Conservation (phyloP, 2,113 vertebrate genomes). For the Prietella phreatophila region DNA sequence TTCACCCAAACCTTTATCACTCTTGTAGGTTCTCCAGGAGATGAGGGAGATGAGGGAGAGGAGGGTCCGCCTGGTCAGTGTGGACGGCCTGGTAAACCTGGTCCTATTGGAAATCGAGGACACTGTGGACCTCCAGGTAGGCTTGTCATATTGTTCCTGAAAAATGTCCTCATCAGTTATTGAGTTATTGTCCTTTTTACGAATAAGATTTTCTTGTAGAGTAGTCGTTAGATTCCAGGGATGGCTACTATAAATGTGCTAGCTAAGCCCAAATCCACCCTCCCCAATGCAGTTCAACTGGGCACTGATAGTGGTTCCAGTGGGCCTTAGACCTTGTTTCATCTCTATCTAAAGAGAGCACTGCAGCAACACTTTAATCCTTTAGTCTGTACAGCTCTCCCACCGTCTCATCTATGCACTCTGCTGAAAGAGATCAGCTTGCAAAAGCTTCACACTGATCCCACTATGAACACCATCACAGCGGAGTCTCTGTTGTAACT, state of each 20-base stretch:
- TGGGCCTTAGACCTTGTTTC: background rate
- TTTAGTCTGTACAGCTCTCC: background rate
- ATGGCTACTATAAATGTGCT: background rate
- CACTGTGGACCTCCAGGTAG: conserved; percentile 54
- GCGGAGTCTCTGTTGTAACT: too few species aligned
- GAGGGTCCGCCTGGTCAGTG: conserved; percentile 34
- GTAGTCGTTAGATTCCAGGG: background rate
- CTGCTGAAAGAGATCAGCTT: too few species aligned
- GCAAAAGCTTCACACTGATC: too few species aligned
- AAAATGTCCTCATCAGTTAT: background rate
- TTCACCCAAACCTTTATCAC: background rate
- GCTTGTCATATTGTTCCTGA: background rate
- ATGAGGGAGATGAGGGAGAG: conserved; percentile 51
- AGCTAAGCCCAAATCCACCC: too few species aligned
- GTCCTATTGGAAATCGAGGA: conserved; percentile 64
- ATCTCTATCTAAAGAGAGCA: background rate
- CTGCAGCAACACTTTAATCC: background rate
- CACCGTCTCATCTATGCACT: too few species aligned
- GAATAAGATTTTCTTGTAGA: background rate
- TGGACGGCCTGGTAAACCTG: conserved; percentile 56
- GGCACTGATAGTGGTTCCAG: background rate
- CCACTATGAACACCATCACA: too few species aligned
- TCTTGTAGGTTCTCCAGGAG: conserved; percentile 57
- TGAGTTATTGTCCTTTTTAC: background rate
- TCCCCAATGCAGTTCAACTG: background rate